Conservation (phyloP, 2,113 vertebrate genomes). For the Lasiurus cinereus region DNA sequence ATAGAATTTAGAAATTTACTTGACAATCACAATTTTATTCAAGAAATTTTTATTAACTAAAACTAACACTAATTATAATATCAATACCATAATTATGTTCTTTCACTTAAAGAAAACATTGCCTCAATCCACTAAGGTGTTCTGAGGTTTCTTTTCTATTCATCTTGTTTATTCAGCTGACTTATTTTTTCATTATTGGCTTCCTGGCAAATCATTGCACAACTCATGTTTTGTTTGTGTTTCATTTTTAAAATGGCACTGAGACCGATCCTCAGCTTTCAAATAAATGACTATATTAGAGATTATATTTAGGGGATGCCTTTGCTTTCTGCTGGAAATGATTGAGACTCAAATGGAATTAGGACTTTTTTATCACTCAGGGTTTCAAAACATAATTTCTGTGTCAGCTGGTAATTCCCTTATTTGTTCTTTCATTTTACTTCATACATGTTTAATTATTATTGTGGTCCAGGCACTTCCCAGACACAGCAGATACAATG, state of each 20-base stretch:
- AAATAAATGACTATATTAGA: neutral
- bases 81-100: neutral
- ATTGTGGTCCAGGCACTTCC: neutral
- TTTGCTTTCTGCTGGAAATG: conserved; percentile 25
- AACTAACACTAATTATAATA: neutral
- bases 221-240: conserved; percentile 53
- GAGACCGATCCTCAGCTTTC: neutral
- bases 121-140: neutral
- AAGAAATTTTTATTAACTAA: conserved; percentile 1
- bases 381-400: neutral
- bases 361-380: neutral
- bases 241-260: conserved; percentile 23
- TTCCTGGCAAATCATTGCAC: conserved; percentile 11
- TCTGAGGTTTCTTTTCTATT: neutral
- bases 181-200: neutral
- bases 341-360: neutral
- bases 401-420: neutral
- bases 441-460: neutral
- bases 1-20: neutral
- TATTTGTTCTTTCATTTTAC: neutral
- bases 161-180: conserved; percentile 14
- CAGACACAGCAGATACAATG: neutral
- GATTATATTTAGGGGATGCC: neutral
- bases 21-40: neutral
- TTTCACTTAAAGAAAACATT: neutral